Evolutionary conservation across 2,113 vertebrate genomes (phyloP).

Genomic region (Tapirus terrestris): DNA sequence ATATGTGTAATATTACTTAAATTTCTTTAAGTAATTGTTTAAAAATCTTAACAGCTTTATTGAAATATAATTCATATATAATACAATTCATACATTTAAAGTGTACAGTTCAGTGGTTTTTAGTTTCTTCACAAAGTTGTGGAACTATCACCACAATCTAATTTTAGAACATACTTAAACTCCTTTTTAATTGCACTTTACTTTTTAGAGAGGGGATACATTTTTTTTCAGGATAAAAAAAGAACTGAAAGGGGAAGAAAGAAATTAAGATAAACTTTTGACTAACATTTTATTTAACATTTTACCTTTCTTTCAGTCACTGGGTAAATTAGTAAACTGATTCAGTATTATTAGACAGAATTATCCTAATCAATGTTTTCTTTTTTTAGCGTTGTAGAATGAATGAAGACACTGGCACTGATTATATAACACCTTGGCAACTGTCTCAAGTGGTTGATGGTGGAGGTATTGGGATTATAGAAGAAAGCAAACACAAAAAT

Average conservation of each 20-base stretch:
- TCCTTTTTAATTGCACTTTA: slow-evolving; percentile 36
- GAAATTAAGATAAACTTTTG: slow-evolving; percentile 35
- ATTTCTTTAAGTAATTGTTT: neutral
- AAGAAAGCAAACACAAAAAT: slow-evolving; percentile 88
- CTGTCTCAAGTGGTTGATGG: slow-evolving; percentile 91
- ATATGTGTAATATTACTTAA: neutral
- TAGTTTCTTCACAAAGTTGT: neutral
- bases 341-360: neutral
- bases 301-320: neutral
- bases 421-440: slow-evolving; percentile 92
- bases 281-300: neutral
- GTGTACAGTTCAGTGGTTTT: neutral
- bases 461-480: slow-evolving; percentile 93
- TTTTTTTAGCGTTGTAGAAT: slow-evolving; percentile 93
- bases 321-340: slow-evolving; percentile 46
- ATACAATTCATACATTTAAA: neutral
- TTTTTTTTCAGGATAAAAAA: slow-evolving; percentile 35
- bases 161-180: slow-evolving; percentile 19
- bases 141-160: neutral
- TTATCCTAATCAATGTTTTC: neutral
- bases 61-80: neutral
- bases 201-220: neutral
- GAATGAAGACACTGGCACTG: slow-evolving; percentile 94
- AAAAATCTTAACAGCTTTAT: neutral
- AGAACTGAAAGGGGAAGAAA: neutral